Base-by-base conservation (phyloP, 2,797 vertebrate genomes). In the Gymnocypris eckloni region DNA sequence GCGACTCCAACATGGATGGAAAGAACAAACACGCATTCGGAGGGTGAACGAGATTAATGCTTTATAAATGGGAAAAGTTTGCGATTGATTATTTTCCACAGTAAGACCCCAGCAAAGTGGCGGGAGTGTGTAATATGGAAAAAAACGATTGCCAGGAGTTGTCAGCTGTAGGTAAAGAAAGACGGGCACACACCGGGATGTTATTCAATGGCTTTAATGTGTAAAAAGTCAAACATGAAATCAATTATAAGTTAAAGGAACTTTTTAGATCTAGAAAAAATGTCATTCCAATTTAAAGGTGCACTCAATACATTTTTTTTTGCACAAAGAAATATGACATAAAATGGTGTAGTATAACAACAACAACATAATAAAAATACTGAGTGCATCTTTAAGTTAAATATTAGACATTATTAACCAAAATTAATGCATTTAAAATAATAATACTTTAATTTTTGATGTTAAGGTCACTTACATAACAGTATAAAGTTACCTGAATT, bases 381-480 rank as follows among this genome's bases (percentile, higher is more conserved):
- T 25, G 15, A 64, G 56, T 37, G 61, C 16, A 50, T 11, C 61
- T 50, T 64, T 54, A 67, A 83, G 50, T 59, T 56, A 56, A 20
- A 83, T 71, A 83, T 16, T 37, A 89, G 66, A 89, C 78, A 45
- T 56, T 54, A 79, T 28, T 28, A 28, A 70, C 16, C 50, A 52
- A 22, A 52, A 41, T 33, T 43, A 56, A 61, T 76, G 3, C 20
- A 83, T 52, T 79, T 28, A 28, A 90, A 82, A 82, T 54, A 41
- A 86, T 43, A 82, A 64, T 66, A 18, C 33, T 45, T 86, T 90
- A 43, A 90, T 50, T 83, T 86, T 73, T 70, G 84, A 87, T 79
- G 66, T 85, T 88, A 94, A 94, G 93, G 91, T 88, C 90, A 91
- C 90, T 88, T 88, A 25, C 84, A 84, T 86, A 82, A 90, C 86